Evolutionary conservation across 2,888 invertebrate species (phyloP).

Genomic region (Lumbricus terrestris): DNA sequence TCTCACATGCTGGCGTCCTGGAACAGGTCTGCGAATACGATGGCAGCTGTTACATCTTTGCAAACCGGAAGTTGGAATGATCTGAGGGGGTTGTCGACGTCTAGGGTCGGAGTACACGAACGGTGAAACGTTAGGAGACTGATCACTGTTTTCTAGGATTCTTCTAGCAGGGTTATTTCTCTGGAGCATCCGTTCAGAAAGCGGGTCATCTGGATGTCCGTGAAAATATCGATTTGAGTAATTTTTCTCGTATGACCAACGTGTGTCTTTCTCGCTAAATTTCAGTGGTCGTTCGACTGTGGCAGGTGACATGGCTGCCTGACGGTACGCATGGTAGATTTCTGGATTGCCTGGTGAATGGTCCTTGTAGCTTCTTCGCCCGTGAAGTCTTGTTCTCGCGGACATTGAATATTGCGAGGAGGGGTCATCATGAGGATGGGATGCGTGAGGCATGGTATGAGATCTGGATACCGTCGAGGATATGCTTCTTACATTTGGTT

Average conservation of each 20-base stretch:
- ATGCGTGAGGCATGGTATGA: background rate
- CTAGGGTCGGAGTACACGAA: background rate
- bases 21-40: background rate
- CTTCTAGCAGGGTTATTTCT: background rate
- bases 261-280: background rate
- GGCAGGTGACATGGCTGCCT: background rate
- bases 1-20: background rate
- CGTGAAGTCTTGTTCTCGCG: background rate
- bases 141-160: background rate
- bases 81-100: no score
- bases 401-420: background rate
- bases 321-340: background rate
- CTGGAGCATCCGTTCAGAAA: background rate
- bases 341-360: background rate
- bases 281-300: background rate
- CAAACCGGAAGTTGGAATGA: background rate
- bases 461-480: background rate
- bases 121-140: background rate
- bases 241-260: background rate
- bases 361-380: background rate
- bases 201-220: background rate
- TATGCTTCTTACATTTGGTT: no score
- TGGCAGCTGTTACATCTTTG: background rate
- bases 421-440: background rate
- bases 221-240: background rate